A percentile compares a stretch with the other conserved stretches of the same genome.
Conservation (phyloP, 2,888 invertebrate species). For the Syritta pipiens region DNA sequence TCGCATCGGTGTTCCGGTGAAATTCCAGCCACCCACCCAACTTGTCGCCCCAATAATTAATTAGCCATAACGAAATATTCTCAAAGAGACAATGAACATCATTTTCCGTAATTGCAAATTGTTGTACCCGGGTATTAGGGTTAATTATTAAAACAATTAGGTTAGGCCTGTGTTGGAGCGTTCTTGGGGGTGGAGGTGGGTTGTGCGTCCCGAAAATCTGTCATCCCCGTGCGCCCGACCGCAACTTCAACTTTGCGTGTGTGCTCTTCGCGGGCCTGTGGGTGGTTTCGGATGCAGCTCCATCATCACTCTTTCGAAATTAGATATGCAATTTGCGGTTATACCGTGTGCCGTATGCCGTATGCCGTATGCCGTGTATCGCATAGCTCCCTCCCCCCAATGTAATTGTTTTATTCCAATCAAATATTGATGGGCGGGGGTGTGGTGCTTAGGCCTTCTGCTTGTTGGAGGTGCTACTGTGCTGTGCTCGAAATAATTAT, state of each 20-base stretch:
- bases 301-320: constrained; percentile 48
- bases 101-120: constrained; percentile 73
- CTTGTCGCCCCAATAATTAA: constrained; percentile 73
- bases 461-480: no score
- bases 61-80: constrained; percentile 73
- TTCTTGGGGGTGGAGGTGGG: no score
- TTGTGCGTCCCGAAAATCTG: no score
- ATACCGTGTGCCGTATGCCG: constrained; percentile 7
- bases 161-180: constrained; percentile 45
- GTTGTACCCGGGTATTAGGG: constrained; percentile 72
- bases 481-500: constrained; percentile 48
- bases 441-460: constrained; percentile 1
- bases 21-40: no score
- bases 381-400: no score
- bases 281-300: neutral
- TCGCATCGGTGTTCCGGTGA: constrained; percentile 39
- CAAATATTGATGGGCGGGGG: constrained; percentile 53
- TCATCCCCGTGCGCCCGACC: constrained; percentile 18
- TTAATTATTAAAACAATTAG: constrained; percentile 73
- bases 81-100: constrained; percentile 73
- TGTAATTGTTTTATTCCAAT: constrained; percentile 65
- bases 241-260: constrained; percentile 5
- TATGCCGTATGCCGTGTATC: constrained; percentile 2
- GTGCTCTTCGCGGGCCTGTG: no score
- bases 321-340: constrained; percentile 65